Percentiles rank a stretch among this genome's conserved stretches.
Evolutionary conservation across 2,797 vertebrate species (phyloP).

Genomic region (Sternotherus odoratus): DNA sequence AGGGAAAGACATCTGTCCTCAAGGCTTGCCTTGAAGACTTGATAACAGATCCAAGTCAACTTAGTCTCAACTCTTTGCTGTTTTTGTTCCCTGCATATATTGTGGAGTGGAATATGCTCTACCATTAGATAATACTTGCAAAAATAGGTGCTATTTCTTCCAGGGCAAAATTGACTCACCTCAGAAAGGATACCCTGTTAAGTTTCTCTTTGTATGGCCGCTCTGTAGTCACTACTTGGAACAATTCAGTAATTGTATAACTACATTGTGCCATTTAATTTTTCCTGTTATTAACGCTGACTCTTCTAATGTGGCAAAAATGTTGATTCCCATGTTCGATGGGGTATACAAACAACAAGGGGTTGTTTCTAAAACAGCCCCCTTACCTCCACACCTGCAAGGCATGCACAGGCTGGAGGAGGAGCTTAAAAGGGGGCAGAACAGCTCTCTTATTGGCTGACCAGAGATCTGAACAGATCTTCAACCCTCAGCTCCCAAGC

Average conservation of each 20-base stretch:
- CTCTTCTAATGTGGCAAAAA: neutral
- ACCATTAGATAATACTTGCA: neutral
- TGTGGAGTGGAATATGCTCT: neutral
- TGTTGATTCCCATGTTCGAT: neutral
- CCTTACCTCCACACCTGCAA: neutral
- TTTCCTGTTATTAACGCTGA: neutral
- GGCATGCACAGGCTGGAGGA: neutral
- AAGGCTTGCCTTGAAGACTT: neutral
- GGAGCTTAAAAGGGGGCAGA: neutral
- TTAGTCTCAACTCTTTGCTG: neutral
- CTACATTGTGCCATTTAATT: neutral
- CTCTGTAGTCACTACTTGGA: neutral
- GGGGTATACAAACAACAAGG: neutral
- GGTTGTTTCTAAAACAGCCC: neutral
- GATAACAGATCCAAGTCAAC: conserved; percentile 1
- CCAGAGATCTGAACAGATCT: neutral
- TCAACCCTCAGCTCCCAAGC: neutral
- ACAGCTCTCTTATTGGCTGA: neutral
- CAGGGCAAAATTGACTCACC: neutral
- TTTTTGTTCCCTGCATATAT: neutral
- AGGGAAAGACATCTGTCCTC: neutral
- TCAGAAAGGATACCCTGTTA: neutral
- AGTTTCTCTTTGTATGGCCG: neutral
- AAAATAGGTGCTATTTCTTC: neutral
- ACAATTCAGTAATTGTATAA: neutral